Base-by-base conservation (phyloP, 2,888 invertebrate genomes). In the Caenorhabditis virilis region DNA sequence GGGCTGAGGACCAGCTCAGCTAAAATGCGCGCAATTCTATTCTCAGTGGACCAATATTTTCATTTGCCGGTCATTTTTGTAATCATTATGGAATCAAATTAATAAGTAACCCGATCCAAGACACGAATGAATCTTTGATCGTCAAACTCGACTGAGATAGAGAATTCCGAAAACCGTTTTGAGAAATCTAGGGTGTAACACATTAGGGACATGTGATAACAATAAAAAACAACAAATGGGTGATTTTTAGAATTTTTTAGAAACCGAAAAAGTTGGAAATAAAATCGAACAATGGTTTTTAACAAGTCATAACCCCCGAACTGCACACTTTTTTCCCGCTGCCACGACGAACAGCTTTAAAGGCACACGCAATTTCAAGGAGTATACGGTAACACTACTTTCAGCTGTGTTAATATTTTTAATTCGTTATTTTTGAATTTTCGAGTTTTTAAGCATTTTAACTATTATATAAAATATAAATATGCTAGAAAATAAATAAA, bases 381-480 rank as follows among this genome's bases (percentile, higher is more conserved):
- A 4, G 42, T 11, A 11, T 63, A 63, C 63, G 53, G 63, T 63
- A 54, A 33, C 63, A 53, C 45, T 57, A 52, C 43, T 49, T 47
- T 57, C 57, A 36, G 41, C 57, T 63, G 63, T 63, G 63, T 50
- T 33, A 2, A 27, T 51, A 51, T 47, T 48, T 48, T 51, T 23
- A 22, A 13, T 45, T 27, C 27, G 23, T n/a, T 27, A 51, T 51
- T 51, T 51, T n/a, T 20, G 15, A n/a, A n/a, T n/a, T n/a, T n/a
- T n/a, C n/a, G 13, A 9, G 16, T 36, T 42, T 23, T 30, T 47
- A 23, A 18, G 23, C 5, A 23, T 16, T 18, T 16, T 3, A 16
- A 30, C 18, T 27, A 2, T 5, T 23, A 45, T 4, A 18, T n/a
- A 13, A 25, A 42, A 42, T 7, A 23, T 22, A 22, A 11, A 42